Evolutionary conservation across 2,113 vertebrate species (phyloP).

Genomic region (Grantiella picta): DNA sequence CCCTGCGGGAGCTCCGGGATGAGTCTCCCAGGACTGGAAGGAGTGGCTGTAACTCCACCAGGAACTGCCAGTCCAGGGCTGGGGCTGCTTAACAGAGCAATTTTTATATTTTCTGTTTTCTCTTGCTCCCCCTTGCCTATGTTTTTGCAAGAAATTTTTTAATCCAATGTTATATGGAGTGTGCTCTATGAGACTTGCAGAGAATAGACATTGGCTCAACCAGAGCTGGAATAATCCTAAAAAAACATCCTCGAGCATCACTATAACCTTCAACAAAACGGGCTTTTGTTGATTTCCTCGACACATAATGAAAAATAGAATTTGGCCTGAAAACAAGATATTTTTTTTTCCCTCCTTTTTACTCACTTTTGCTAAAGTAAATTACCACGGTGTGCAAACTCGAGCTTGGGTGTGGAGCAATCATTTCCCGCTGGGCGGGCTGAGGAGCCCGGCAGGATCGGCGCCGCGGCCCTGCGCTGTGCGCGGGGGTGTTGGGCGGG

Average conservation of each 20-base stretch:
- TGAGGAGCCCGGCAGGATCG: rapidly evolving
- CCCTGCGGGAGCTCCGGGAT: rapidly evolving
- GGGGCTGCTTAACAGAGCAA: not conserved
- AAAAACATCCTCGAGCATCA: too few relatives aligned
- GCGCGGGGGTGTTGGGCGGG: not conserved
- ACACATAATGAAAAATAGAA: rapidly evolving
- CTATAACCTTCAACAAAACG: not conserved
- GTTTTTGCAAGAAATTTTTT: not conserved
- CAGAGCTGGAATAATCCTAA: not conserved
- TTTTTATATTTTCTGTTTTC: rapidly evolving
- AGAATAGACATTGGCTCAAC: rapidly evolving
- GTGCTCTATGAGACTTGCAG: rapidly evolving
- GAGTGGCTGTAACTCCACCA: not conserved
- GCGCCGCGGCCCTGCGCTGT: too few relatives aligned
- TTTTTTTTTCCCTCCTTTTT: not conserved
- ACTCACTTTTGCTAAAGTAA: not conserved
- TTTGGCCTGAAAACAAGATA: rapidly evolving
- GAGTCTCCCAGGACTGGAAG: rapidly evolving
- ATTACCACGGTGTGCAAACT: not conserved
- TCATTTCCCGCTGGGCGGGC: not conserved
- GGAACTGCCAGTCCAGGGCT: not conserved
- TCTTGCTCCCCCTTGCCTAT: rapidly evolving
- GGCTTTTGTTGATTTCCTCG: not conserved
- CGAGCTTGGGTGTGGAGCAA: rapidly evolving
- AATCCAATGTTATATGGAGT: rapidly evolving